Base-by-base conservation (phyloP, 2,888 invertebrate genomes). In the Esperia sulphurella region DNA sequence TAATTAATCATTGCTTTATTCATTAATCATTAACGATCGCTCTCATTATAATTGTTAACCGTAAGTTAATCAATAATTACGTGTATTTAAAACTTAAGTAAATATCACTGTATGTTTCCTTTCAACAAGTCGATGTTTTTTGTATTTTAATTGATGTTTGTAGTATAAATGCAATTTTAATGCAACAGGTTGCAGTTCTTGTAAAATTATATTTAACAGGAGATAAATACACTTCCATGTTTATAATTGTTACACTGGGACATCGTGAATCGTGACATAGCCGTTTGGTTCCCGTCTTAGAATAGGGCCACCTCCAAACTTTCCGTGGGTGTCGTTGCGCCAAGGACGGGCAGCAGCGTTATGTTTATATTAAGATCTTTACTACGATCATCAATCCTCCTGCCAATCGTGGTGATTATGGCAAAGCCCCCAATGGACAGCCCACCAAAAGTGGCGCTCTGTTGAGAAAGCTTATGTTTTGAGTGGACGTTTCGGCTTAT, bases 1-100 rank as follows among this genome's bases (percentile, higher is more conserved):
- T 82, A 85, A 51, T 66, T 82, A 85, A 51, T 66, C 64, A 73
- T 76, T 58, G 79, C 79, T 76, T 76, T 65, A 59, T 57, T 68
- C 68, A 63, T 57, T 57, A 61, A 63, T 62, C 21, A 21, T 21
- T 62, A 61, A 61, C n/a, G 35, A n/a, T 9, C 10, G 41, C 45
- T 53, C 59, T 48, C 51, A 51, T 50, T 52, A 54, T 58, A 68
- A 65, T 52, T 62, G 54, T 54, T 59, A 56, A 57, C 48, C 48
- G 30, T 51, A 51, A 52, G 41, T 41, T 41, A 40, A 3, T 41
- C 33, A 49, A 48, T 58, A 48, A 51, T 29, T 45, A 39, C 46
- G 42, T 6, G 30, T 54, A 49, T 55, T 55, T 55, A 53, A 51
- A 46, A 21, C 21, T n/a, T 52, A 49, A 45, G 48, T 45, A 43